These are phyloP conservation scores for Scytalopus superciliaris DNA, from an alignment of 2,113 vertebrate species.

Conservation along the genomic window DNA sequence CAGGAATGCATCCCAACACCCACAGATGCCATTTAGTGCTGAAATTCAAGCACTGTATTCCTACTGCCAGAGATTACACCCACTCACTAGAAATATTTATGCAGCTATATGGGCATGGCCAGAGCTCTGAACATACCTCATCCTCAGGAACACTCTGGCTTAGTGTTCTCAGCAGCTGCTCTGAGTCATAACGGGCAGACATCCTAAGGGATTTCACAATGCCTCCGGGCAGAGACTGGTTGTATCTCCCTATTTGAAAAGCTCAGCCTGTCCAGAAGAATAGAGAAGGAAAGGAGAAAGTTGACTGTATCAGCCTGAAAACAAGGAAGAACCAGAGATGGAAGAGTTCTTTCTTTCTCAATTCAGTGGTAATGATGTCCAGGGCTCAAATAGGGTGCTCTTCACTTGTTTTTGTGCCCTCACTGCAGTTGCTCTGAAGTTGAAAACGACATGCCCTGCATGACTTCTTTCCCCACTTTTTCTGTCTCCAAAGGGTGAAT, in stretches of 20 bases:
- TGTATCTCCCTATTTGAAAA: neutral
- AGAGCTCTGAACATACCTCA: neutral
- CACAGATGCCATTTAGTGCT: constrained; percentile 39
- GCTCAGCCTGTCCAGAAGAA: neutral
- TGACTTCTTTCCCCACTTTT: neutral
- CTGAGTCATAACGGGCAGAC: constrained; percentile 1
- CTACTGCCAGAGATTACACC: constrained; percentile 21
- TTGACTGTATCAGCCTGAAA: neutral
- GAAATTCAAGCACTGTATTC: constrained; percentile 41
- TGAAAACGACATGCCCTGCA: neutral
- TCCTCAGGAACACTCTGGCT: constrained; percentile 3
- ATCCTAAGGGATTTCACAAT: neutral
- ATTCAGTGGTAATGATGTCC: neutral
- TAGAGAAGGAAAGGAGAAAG: neutral
- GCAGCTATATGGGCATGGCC: neutral
- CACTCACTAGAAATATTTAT: constrained; percentile 50
- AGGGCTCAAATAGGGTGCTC: neutral
- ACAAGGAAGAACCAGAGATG: neutral
- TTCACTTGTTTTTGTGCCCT: neutral
- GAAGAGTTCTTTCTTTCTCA: neutral
- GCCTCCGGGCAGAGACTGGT: neutral
- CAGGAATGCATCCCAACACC: constrained; percentile 5
- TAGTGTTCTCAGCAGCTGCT: constrained; percentile 24
- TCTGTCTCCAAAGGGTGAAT: neutral
- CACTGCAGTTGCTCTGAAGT: neutral